Evolutionary conservation across 2,888 invertebrate genomes (phyloP).

Genomic region (Perizoma affinitatum): DNA sequence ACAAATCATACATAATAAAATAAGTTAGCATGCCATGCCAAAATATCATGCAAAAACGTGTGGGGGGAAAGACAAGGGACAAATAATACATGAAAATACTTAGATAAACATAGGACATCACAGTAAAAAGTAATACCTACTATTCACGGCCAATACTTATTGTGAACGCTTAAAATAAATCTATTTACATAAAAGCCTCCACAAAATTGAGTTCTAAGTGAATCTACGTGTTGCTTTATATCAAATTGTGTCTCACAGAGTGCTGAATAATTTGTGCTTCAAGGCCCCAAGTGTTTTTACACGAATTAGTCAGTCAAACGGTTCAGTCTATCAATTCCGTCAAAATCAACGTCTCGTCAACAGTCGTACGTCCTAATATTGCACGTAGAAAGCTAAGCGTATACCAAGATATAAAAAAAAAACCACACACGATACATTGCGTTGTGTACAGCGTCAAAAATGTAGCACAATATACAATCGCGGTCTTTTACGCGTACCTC

Average conservation of each 20-base stretch:
- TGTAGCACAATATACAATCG: slow-evolving; percentile 73
- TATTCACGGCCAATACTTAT: slow-evolving; percentile 1
- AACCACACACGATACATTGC: slow-evolving; percentile 77
- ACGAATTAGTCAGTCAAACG: slow-evolving; percentile 32
- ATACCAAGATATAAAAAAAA: slow-evolving; percentile 58
- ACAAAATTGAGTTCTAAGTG: slow-evolving; percentile 33
- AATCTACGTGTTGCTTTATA: slow-evolving; percentile 34
- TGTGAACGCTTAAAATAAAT: slow-evolving; percentile 9
- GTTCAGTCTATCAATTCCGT: slow-evolving; percentile 34
- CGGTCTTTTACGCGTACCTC: slow-evolving; percentile 88
- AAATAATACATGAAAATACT: slow-evolving; percentile 46
- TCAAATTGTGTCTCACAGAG: slow-evolving; percentile 36
- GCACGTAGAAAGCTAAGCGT: slow-evolving; percentile 79
- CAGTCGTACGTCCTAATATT: slow-evolving; percentile 45
- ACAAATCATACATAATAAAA: slow-evolving; percentile 78
- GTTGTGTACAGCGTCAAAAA: slow-evolving; percentile 75
- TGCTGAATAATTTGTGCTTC: slow-evolving; percentile 38
- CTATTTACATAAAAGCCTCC: slow-evolving; percentile 36
- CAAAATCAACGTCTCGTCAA: slow-evolving; percentile 36
- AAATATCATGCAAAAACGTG: slow-evolving; percentile 73
- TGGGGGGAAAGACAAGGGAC: slow-evolving; percentile 46
- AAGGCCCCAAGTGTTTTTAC: slow-evolving; percentile 38
- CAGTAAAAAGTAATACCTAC: slow-evolving; percentile 3
- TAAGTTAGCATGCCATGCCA: slow-evolving; percentile 81
- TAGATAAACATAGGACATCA: slow-evolving; percentile 39